phyloP scores from a whole-genome alignment of 2,888 invertebrate species.

The Dicycla oo region DNA sequence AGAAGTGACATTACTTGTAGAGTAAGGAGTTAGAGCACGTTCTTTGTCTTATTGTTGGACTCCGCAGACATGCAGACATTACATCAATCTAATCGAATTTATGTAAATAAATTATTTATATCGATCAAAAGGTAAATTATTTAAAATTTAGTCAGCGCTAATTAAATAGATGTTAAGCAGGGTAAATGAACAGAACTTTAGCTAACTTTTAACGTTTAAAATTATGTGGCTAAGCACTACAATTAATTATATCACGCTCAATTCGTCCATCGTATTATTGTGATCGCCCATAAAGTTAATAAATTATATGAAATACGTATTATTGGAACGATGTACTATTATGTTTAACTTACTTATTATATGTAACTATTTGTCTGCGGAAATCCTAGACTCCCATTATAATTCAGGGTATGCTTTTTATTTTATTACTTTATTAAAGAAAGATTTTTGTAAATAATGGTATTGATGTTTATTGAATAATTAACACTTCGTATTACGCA shows the following conservation, averaged over 20 bases:
- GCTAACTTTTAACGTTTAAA: slow-evolving; percentile 33
- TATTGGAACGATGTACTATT: slow-evolving; percentile 30
- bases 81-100: slow-evolving; percentile 33
- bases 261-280: slow-evolving; percentile 60
- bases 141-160: slow-evolving; percentile 41
- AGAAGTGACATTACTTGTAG: no score
- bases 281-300: slow-evolving; percentile 45
- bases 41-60: slow-evolving; percentile 13
- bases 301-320: slow-evolving; percentile 42
- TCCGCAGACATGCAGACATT: slow-evolving; percentile 49
- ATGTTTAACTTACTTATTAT: no score
- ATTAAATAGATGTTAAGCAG: slow-evolving; percentile 49
- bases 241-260: slow-evolving; percentile 40
- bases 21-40: not conserved
- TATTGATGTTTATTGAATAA: not conserved
- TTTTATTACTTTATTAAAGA: no score
- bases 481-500: no score
- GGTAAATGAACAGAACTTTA: slow-evolving; percentile 53
- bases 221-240: slow-evolving; percentile 49
- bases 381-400: slow-evolving; percentile 18
- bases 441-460: not conserved
- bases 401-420: slow-evolving; percentile 9
- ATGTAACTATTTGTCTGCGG: slow-evolving; percentile 53
- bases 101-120: slow-evolving; percentile 46
- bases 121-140: slow-evolving; percentile 56